A percentile compares a stretch with the other conserved stretches of the same genome.
Evolutionary conservation across 2,797 vertebrate genomes (phyloP).

Genomic region (Argentina silus): DNA sequence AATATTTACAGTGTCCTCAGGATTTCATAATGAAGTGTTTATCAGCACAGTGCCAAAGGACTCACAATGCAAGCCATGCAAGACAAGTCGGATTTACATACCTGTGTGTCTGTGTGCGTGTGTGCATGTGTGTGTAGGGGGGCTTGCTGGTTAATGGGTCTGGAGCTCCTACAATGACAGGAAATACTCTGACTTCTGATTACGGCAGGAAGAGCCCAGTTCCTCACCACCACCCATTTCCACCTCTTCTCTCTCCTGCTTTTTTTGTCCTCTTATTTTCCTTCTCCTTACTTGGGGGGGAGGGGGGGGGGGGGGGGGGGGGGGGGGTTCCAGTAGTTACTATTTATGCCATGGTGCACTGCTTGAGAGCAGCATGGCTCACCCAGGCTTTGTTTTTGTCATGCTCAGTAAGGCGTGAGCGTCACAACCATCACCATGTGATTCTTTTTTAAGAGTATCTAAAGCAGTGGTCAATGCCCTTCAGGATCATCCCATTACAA

Average conservation of each 20-base stretch:
- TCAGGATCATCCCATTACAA: no score
- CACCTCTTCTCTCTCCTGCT: conserved; percentile 77
- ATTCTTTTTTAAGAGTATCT: not conserved
- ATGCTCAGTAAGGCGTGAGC: conserved; percentile 27
- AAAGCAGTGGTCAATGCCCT: not conserved
- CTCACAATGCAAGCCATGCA: conserved; percentile 52
- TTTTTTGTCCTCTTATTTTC: conserved; percentile 70
- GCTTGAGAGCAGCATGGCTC: conserved; percentile 61
- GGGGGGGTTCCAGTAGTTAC: conserved; percentile 66
- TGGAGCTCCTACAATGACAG: conserved; percentile 79
- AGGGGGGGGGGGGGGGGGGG: conserved; percentile 21
- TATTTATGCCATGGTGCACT: conserved; percentile 70
- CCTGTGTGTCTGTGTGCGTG: conserved; percentile 40
- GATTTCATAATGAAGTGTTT: conserved; percentile 82
- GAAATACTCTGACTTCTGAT: conserved; percentile 82
- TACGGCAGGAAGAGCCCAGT: conserved; percentile 80
- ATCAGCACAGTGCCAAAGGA: conserved; percentile 67
- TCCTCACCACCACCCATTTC: conserved; percentile 81
- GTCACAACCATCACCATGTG: no score
- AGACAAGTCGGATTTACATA: conserved; percentile 59
- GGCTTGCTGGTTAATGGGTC: conserved; percentile 64
- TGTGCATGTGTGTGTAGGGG: conserved; percentile 20
- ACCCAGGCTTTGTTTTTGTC: conserved; percentile 73
- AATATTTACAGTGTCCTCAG: conserved; percentile 82
- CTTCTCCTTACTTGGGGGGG: conserved; percentile 42